Conservation (phyloP, 2,888 invertebrate genomes). For the Ectemnius lituratus region DNA sequence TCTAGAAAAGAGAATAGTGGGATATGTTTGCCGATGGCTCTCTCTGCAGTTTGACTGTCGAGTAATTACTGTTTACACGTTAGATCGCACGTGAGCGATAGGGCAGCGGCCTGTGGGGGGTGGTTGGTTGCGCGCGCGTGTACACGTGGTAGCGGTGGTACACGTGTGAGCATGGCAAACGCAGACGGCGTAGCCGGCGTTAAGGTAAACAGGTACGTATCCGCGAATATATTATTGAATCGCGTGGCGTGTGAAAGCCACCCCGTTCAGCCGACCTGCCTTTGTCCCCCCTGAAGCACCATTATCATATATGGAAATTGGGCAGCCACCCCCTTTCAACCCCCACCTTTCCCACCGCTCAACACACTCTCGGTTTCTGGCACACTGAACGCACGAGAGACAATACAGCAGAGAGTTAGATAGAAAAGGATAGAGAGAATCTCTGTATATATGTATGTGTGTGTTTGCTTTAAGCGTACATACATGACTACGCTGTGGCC, state of each 20-base stretch:
- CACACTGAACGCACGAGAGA: too few relatives aligned
- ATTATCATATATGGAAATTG: slow-evolving; percentile 50
- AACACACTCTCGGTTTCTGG: too few relatives aligned
- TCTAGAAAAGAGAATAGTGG: too few relatives aligned
- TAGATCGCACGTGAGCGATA: slow-evolving; percentile 47
- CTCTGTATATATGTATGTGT: too few relatives aligned
- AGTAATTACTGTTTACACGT: slow-evolving; percentile 56
- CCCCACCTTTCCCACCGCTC: too few relatives aligned
- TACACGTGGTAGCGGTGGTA: background rate
- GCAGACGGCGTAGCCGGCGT: slow-evolving; percentile 26
- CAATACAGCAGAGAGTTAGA: too few relatives aligned
- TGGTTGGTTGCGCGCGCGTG: slow-evolving; percentile 37
- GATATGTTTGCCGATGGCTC: slow-evolving; percentile 4
- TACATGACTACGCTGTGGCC: slow-evolving; percentile 2
- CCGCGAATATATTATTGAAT: slow-evolving; percentile 48
- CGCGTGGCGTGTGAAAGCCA: slow-evolving; percentile 29
- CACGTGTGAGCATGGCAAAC: slow-evolving; percentile 43
- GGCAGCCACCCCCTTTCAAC: slow-evolving; percentile 2
- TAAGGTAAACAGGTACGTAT: slow-evolving; percentile 47
- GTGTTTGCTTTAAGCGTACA: background rate
- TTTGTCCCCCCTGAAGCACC: slow-evolving; percentile 33
- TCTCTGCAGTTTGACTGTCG: slow-evolving; percentile 10
- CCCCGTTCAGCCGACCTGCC: slow-evolving; percentile 26
- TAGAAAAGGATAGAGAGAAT: too few relatives aligned
- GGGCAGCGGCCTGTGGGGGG: background rate